Evolutionary conservation across 2,797 vertebrate genomes (phyloP).

Genomic region (Xerus rutilus): DNA sequence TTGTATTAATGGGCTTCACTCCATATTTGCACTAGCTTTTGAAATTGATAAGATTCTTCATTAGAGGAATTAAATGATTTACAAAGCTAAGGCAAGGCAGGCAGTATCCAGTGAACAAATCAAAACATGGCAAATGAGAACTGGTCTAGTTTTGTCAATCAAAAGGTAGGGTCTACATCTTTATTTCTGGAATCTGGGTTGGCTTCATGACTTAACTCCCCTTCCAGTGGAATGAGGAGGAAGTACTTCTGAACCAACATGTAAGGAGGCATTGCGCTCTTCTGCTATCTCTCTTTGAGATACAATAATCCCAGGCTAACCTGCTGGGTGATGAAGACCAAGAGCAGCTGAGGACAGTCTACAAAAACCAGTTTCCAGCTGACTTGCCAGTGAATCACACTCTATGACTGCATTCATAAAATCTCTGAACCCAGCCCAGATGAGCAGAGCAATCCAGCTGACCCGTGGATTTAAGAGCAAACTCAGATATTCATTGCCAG

Average conservation of each 20-base stretch:
- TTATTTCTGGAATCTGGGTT: background rate
- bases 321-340: background rate
- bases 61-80: conserved; percentile 34
- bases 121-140: background rate
- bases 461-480: background rate
- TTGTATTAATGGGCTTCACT: background rate
- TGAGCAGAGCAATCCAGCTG: background rate
- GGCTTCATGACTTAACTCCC: background rate
- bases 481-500: background rate
- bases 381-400: background rate
- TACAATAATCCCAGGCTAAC: background rate
- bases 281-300: background rate
- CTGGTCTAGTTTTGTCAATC: background rate
- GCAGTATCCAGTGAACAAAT: background rate
- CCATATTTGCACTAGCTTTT: background rate
- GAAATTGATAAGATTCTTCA: conserved; percentile 20
- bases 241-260: background rate
- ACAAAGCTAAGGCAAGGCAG: background rate
- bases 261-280: background rate
- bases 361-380: background rate
- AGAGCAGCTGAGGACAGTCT: background rate
- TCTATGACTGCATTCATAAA: background rate
- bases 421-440: background rate
- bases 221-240: background rate
- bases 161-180: background rate